phyloP scores from a whole-genome alignment of 2,888 invertebrate species.

The Clanis bilineata region DNA sequence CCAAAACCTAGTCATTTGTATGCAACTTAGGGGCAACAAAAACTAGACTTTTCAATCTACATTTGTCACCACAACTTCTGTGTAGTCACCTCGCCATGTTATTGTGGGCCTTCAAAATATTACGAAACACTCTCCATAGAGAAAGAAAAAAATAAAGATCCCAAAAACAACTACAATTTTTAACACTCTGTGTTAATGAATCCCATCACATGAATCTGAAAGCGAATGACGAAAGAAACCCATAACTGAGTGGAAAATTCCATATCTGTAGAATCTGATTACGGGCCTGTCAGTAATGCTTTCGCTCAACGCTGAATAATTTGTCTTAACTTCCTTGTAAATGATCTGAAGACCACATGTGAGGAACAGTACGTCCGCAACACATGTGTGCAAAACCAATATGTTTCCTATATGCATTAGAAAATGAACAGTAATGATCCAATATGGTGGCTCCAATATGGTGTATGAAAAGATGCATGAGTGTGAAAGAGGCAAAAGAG shows the following conservation, averaged over 20 bases:
- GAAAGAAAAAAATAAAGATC: not conserved
- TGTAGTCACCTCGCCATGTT: no score
- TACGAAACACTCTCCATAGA: no score
- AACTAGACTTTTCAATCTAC: no score
- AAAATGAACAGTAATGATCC: not conserved
- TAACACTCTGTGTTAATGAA: not conserved
- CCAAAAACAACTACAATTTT: not conserved
- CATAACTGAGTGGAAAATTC: not conserved
- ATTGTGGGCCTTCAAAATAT: no score
- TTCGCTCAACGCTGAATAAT: constrained; percentile 10
- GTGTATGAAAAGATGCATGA: no score
- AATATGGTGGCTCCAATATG: no score
- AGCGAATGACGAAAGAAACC: not conserved
- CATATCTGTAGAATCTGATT: not conserved
- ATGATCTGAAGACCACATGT: not conserved
- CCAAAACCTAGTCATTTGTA: no score
- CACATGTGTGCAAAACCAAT: not conserved
- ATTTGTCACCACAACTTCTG: no score
- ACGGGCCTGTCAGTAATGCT: not conserved
- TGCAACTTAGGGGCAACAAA: no score
- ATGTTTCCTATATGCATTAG: not conserved
- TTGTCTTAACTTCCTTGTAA: constrained; percentile 5
- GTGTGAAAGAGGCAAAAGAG: no score
- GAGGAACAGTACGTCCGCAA: not conserved
- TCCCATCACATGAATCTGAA: not conserved